Conservation (phyloP, 2,888 invertebrate species). For the Lysandra bellargus region DNA sequence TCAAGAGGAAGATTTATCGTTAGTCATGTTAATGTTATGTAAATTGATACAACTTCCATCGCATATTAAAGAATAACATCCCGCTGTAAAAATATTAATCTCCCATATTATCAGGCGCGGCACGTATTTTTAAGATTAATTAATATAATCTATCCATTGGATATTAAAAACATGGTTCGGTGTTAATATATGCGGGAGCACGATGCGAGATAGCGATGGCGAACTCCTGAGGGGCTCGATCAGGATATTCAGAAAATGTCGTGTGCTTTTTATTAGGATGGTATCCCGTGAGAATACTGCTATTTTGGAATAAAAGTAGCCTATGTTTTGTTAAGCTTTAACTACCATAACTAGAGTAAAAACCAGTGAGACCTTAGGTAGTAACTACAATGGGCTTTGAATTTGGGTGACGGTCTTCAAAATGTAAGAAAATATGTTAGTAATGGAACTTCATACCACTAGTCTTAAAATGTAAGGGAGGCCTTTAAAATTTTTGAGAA, state of each 20-base stretch:
- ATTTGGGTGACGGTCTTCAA: too few species aligned
- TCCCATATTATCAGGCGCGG: background rate
- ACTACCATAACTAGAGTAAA: too few species aligned
- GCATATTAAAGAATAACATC: background rate
- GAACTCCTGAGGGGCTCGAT: conserved; percentile 2
- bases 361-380: too few species aligned
- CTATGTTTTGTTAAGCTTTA: background rate
- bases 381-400: too few species aligned
- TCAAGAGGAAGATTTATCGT: too few species aligned
- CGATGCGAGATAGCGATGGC: background rate
- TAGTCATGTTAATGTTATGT: background rate
- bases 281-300: background rate
- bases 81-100: background rate
- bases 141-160: conserved; percentile 9
- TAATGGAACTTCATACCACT: too few species aligned
- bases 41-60: background rate
- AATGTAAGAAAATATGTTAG: too few species aligned
- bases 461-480: too few species aligned
- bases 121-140: conserved; percentile 21
- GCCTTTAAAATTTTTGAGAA: too few species aligned
- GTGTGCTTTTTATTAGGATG: background rate
- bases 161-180: conserved; percentile 18
- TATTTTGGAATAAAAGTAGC: background rate
- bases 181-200: conserved; percentile 23
- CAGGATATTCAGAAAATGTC: conserved; percentile 5